Base-by-base conservation (phyloP, 2,113 vertebrate species). In the Zapornia atra region DNA sequence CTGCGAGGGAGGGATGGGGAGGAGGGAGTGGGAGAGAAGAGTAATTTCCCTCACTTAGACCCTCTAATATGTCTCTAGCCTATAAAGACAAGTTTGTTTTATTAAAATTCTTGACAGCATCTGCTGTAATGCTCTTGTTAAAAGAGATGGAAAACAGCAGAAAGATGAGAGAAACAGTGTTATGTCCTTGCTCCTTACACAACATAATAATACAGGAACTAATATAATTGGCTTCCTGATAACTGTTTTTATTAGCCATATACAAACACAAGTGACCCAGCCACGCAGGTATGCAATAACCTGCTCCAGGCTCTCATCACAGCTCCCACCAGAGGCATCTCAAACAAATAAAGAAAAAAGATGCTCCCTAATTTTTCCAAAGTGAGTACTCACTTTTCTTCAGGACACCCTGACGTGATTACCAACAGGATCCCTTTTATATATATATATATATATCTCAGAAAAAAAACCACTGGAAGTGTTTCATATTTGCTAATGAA, bases 101-200 rank as follows among this genome's bases (percentile, higher is more conserved):
- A 91, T 95, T 95, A 90, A 95, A 92, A 94, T 94, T 95, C 86
- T 88, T 95, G 88, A 78, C 90, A 92, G 83, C 76, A 15, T 64
- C 88, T 73, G 72, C 87, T 86, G 57, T 34, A 86, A 86, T 53
- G 75, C 82, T 92, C 88, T 88, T 93, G 86, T 95, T 95, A 88
- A 68, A 85, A 69, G 86, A 95, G 57, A 93, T 64, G 70, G 76
- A 82, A 95, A 96, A 78, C 69, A 90, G 56, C 40, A 86, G 64
- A 83, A 90, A 69, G 76, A 92, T 48, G 84, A 89, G 75, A 61
- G 87, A 60, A 86, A 90, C 20, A 3, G 7, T 90, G 75, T 81
- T 81, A 34, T 60, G 44, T 69, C 83, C 76, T 81, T 83, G 88
- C 88, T 90, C 76, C 73, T 79, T 57, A 40, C 68, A 77, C 75